These are phyloP conservation scores for Clanis bilineata DNA, from an alignment of 2,888 invertebrate genomes.

Conservation along the genomic window DNA sequence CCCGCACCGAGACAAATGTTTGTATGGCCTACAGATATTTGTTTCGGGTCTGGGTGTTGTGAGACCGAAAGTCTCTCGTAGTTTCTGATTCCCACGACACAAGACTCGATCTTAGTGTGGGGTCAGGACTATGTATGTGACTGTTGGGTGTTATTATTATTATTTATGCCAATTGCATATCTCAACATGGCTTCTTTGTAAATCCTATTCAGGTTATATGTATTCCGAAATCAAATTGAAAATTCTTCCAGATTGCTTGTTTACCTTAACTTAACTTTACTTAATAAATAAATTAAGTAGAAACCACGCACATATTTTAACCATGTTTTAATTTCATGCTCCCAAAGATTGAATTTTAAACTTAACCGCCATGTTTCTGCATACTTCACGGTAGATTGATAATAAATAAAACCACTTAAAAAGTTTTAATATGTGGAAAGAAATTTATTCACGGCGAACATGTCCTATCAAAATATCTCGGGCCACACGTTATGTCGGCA, in stretches of 20 bases:
- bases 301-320: too few species aligned
- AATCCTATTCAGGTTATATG: neutral
- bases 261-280: too few species aligned
- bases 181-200: neutral
- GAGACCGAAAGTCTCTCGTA: too few species aligned
- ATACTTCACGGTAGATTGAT: slow-evolving; percentile 27
- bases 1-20: too few species aligned
- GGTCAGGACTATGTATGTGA: too few species aligned
- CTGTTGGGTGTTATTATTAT: too few species aligned
- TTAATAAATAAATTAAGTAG: too few species aligned
- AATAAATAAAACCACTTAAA: slow-evolving; percentile 73
- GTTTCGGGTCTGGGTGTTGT: too few species aligned
- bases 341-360: neutral
- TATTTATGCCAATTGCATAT: neutral
- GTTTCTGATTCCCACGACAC: too few species aligned
- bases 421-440: slow-evolving; percentile 78
- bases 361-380: neutral
- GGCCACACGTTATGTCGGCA: slow-evolving; percentile 82
- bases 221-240: neutral
- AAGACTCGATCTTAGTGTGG: too few species aligned
- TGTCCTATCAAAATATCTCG: slow-evolving; percentile 83
- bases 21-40: too few species aligned
- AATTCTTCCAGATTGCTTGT: neutral
- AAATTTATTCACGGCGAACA: slow-evolving; percentile 81
- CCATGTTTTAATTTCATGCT: neutral